phyloP scores from a whole-genome alignment of 2,888 invertebrate species.

The Apoderus coryli region DNA sequence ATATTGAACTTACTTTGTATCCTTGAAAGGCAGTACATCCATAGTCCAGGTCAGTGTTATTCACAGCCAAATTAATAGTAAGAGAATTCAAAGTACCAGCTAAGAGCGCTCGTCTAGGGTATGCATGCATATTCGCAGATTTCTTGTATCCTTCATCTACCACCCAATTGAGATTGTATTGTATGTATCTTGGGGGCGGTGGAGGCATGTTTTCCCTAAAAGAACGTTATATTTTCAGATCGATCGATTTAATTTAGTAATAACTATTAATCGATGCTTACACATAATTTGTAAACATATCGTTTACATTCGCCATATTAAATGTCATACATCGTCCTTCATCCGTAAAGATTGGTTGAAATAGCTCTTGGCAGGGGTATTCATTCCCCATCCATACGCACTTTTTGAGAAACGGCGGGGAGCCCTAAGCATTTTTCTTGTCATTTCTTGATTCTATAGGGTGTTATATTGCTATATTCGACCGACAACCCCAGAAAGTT shows the following conservation, averaged over 20 bases:
- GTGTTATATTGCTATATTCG: too few species aligned
- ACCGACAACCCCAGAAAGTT: too few species aligned
- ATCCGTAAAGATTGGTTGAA: neutral
- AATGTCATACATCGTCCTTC: neutral
- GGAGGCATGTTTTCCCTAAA: too few species aligned
- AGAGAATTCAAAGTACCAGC: neutral
- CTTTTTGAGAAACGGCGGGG: too few species aligned
- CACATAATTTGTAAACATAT: neutral
- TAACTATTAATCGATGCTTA: neutral
- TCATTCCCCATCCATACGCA: too few species aligned
- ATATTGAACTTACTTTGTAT: conserved; percentile 2
- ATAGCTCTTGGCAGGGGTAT: too few species aligned
- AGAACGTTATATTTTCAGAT: too few species aligned
- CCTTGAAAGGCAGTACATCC: neutral
- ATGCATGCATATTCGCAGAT: neutral
- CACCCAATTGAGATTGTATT: neutral
- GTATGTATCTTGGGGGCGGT: neutral
- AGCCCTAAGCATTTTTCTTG: too few species aligned
- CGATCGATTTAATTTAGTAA: too few species aligned
- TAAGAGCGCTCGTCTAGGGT: neutral
- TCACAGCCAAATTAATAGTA: too few species aligned
- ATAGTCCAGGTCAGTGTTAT: neutral
- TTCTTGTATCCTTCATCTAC: neutral
- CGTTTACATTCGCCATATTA: neutral
- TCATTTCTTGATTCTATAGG: too few species aligned